phyloP scores from a whole-genome alignment of 2,888 invertebrate genomes.

The Phalera bucephala region DNA sequence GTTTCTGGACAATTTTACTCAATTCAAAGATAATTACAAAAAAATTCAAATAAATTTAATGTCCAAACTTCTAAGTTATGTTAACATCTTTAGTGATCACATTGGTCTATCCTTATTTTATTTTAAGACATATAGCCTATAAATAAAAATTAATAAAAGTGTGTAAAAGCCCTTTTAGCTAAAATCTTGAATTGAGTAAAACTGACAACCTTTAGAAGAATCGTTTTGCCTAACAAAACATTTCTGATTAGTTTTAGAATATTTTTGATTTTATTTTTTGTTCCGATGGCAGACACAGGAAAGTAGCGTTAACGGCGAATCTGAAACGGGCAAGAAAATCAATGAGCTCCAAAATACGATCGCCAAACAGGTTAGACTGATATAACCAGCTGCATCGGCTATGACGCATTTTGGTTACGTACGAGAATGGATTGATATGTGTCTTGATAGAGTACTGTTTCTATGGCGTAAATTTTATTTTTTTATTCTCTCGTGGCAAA shows the following conservation, averaged over 20 bases:
- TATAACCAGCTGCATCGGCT: constrained; percentile 18
- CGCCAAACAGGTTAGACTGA: constrained; percentile 90
- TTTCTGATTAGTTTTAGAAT: constrained; percentile 7
- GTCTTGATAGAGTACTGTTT: constrained; percentile 10
- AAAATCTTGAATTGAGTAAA: constrained; percentile 18
- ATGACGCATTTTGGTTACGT: not conserved
- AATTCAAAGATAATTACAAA: constrained; percentile 10
- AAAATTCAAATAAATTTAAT: too few species aligned
- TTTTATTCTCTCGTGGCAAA: too few species aligned
- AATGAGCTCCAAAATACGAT: constrained; percentile 92
- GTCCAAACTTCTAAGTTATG: too few species aligned
- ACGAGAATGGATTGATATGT: constrained; percentile 9
- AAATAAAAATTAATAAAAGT: too few species aligned
- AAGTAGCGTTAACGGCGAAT: constrained; percentile 73
- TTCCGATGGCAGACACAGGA: constrained; percentile 68
- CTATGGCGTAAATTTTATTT: not conserved
- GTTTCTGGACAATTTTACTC: constrained; percentile 18
- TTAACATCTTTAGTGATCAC: too few species aligned
- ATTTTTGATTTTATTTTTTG: constrained; percentile 46
- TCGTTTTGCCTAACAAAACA: not conserved
- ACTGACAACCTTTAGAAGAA: not conserved
- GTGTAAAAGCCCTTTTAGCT: too few species aligned
- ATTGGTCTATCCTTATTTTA: too few species aligned
- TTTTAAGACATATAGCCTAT: too few species aligned
- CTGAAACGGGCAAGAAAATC: constrained; percentile 80